A percentile compares a stretch with the other conserved stretches of the same genome.
These are phyloP conservation scores for Azemiops feae DNA, from an alignment of 2,113 vertebrate species.

Conservation along the genomic window DNA sequence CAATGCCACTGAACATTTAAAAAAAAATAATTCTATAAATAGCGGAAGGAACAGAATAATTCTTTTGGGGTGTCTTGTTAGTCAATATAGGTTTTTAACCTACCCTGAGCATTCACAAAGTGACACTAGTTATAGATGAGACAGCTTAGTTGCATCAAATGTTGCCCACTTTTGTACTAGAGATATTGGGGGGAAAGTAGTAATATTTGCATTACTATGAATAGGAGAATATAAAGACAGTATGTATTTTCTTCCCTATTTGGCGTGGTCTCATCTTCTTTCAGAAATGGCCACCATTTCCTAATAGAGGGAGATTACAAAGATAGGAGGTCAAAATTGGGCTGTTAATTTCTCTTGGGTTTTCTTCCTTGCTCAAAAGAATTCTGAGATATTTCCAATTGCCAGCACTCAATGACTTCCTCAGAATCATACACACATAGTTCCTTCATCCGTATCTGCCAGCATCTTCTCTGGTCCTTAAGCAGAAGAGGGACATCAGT, in stretches of 20 bases:
- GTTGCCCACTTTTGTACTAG: background rate
- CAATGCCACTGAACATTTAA: background rate
- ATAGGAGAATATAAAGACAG: background rate
- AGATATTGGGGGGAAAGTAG: background rate
- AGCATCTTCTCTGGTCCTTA: background rate
- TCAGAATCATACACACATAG: background rate
- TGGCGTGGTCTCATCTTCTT: background rate
- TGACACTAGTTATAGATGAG: background rate
- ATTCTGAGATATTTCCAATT: background rate
- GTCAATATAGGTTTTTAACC: background rate
- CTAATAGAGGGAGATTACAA: background rate
- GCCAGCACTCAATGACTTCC: background rate
- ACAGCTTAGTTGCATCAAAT: background rate
- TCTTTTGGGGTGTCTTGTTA: background rate
- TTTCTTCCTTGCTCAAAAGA: background rate
- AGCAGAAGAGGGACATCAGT: background rate
- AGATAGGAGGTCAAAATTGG: background rate
- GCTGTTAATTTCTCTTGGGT: background rate
- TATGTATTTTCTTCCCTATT: background rate
- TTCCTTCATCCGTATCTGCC: background rate
- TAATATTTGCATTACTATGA: background rate
- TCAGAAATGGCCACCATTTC: background rate
- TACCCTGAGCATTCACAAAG: background rate
- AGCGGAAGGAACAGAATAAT: background rate
- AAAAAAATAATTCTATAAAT: background rate